These are phyloP conservation scores for Synergus umbraculus DNA, from an alignment of 2,888 invertebrate genomes.

Conservation along the genomic window DNA sequence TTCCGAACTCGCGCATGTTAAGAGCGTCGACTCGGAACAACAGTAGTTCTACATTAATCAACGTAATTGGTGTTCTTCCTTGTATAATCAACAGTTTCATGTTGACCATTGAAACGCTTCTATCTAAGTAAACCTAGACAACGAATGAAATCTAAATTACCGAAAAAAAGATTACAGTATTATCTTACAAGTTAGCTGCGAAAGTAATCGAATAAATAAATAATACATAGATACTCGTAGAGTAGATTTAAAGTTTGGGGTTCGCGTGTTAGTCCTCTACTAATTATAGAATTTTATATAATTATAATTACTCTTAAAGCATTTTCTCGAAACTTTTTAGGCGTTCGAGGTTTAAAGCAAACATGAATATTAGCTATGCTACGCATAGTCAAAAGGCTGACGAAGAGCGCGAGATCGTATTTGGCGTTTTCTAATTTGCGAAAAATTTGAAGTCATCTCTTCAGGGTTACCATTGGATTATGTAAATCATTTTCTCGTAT, in stretches of 20 bases:
- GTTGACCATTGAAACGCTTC: constrained; percentile 73
- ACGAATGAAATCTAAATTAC: constrained; percentile 54
- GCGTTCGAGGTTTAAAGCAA: constrained; percentile 53
- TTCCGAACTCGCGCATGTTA: constrained; percentile 56
- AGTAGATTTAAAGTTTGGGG: constrained; percentile 53
- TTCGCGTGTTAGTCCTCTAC: constrained; percentile 54
- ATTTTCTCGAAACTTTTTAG: constrained; percentile 51
- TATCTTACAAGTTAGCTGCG: constrained; percentile 35
- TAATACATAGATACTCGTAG: constrained; percentile 51
- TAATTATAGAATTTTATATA: constrained; percentile 53
- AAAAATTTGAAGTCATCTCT: neutral
- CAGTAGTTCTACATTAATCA: constrained; percentile 69
- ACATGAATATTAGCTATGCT: constrained; percentile 58
- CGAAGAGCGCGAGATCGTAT: constrained; percentile 34
- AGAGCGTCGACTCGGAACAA: constrained; percentile 60
- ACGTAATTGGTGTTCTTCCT: constrained; percentile 77
- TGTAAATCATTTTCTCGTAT: constrained; percentile 2
- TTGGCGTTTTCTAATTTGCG: constrained; percentile 23
- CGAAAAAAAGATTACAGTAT: constrained; percentile 5
- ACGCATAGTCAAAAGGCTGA: constrained; percentile 46
- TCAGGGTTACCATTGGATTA: neutral
- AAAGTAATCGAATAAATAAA: constrained; percentile 35
- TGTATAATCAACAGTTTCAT: constrained; percentile 73
- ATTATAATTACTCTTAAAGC: constrained; percentile 61
- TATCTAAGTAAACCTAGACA: constrained; percentile 72